phyloP scores from a whole-genome alignment of 1,140 invertebrate species.

The Diorhabda carinulata region DNA sequence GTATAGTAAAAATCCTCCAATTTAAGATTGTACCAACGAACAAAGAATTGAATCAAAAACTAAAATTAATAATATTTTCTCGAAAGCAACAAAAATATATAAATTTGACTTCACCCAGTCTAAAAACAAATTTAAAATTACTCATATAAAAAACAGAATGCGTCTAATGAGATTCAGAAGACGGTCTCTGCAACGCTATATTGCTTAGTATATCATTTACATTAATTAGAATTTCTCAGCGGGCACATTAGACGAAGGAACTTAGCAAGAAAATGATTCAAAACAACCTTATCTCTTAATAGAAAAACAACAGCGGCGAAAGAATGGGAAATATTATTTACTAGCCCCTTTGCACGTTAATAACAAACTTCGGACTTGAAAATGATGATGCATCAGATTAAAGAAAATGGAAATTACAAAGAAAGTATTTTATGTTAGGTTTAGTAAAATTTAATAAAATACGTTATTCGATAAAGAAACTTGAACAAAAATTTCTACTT shows the following conservation, averaged over 20 bases:
- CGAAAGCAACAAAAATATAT: not conserved
- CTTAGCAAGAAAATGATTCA: constrained; percentile 2
- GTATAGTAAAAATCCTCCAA: no score
- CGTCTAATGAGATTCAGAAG: not conserved
- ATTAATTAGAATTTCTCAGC: constrained; percentile 2
- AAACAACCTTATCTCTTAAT: constrained; percentile 2
- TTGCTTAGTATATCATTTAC: constrained; percentile 2
- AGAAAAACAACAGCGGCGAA: constrained; percentile 1
- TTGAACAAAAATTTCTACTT: no score
- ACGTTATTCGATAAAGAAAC: no score
- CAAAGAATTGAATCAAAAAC: no score
- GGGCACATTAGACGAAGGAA: not conserved
- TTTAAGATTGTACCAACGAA: no score
- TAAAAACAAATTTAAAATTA: not conserved
- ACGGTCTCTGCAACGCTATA: not conserved
- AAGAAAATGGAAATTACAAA: not conserved
- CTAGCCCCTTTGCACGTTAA: not conserved
- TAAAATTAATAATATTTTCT: no score
- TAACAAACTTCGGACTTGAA: not conserved
- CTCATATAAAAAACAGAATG: not conserved
- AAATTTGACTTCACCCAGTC: not conserved
- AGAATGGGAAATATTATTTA: not conserved
- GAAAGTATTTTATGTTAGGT: not conserved
- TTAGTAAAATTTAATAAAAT: no score
- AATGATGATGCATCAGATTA: not conserved